Evolutionary conservation across 2,797 vertebrate species (phyloP).

Genomic region (Sardinella longiceps): DNA sequence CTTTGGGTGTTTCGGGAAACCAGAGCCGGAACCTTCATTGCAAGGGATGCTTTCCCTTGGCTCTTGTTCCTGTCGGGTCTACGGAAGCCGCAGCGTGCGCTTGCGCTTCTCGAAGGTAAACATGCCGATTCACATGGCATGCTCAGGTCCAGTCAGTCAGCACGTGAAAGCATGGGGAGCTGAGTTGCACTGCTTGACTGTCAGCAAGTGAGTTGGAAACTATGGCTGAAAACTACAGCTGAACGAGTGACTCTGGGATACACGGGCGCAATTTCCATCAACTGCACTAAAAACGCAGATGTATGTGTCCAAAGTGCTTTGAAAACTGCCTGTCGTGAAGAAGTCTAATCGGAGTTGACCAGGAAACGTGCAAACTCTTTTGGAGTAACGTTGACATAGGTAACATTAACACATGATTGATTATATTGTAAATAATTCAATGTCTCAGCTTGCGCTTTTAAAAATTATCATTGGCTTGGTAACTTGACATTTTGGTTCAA

Average conservation of each 20-base stretch:
- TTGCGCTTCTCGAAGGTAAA: not conserved
- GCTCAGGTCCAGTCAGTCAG: not conserved
- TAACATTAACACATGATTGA: not conserved
- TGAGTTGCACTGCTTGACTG: not conserved
- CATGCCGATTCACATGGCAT: not conserved
- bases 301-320: not conserved
- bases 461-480: no score
- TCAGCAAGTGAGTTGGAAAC: not conserved
- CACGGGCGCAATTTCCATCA: not conserved
- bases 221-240: not conserved
- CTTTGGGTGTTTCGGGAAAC: not conserved
- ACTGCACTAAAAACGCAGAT: not conserved
- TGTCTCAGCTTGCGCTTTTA: not conserved
- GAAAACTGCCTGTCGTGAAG: not conserved
- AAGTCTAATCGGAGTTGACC: not conserved
- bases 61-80: not conserved
- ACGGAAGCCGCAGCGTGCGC: not conserved
- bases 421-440: not conserved
- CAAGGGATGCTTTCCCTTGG: not conserved
- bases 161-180: not conserved
- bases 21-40: not conserved
- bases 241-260: not conserved
- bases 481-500: no score
- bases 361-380: not conserved
- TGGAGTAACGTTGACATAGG: not conserved